Percentiles rank a stretch among this genome's conserved stretches.
Conservation (phyloP, 2,797 vertebrate genomes). For the Microctenopoma steveboyesi region DNA sequence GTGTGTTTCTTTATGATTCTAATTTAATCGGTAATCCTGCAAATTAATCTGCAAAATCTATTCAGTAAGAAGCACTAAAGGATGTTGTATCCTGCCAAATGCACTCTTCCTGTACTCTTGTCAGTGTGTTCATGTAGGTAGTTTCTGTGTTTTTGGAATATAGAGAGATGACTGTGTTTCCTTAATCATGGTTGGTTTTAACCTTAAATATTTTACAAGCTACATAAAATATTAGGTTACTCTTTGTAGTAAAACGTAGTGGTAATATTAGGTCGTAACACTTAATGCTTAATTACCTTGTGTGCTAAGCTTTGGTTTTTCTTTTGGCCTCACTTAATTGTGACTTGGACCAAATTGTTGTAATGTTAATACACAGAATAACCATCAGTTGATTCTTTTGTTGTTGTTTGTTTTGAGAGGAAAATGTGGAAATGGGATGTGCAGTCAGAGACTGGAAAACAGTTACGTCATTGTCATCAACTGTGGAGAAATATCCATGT, state of each 20-base stretch:
- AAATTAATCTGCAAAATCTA: constrained; percentile 45
- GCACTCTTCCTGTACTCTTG: not conserved
- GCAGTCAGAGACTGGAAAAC: not conserved
- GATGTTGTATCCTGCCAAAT: not conserved
- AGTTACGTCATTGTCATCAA: constrained; percentile 24
- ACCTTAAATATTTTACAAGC: constrained; percentile 14
- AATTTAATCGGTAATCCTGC: constrained; percentile 43
- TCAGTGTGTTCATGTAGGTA: not conserved
- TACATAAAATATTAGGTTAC: not conserved
- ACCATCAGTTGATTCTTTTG: constrained; percentile 1
- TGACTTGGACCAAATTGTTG: constrained; percentile 6
- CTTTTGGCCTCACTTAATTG: not conserved
- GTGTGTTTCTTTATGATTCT: constrained; percentile 36
- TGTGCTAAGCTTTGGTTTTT: not conserved
- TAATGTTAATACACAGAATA: not conserved
- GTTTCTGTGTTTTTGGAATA: not conserved
- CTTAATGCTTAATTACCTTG: not conserved
- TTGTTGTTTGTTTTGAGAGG: constrained; percentile 4
- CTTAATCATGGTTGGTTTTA: not conserved
- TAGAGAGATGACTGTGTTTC: not conserved
- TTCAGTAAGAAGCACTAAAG: constrained; percentile 5
- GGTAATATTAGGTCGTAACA: not conserved
- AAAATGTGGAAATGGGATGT: constrained; percentile 19
- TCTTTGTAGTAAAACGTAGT: not conserved
- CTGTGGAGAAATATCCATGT: constrained; percentile 19